Base-by-base conservation (phyloP, 2,113 vertebrate species). In the Nanorana parkeri region DNA sequence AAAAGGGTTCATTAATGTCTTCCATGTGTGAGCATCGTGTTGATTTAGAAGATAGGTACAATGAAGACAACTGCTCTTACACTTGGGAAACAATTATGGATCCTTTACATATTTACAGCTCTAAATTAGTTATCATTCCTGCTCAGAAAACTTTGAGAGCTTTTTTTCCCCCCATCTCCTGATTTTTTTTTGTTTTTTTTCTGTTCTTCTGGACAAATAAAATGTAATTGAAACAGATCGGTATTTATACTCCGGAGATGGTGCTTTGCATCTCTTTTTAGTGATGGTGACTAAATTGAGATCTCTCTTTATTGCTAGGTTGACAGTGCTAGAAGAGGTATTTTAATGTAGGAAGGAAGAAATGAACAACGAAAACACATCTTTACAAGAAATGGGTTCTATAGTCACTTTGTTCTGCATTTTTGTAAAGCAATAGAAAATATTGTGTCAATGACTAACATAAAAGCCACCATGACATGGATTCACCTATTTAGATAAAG, bases 151-250 rank as follows among this genome's bases (percentile, higher is more conserved):
- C 19, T 75, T 55, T 58, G 26, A 26, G 58, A 19, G 21, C 26
- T 23, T 29, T 20, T 55, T 23, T 29, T 20, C 19, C 58, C 32
- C n/a, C 52, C 19, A 60, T 60, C 5, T 41, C 32, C 72, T 61
- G 19, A 61, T 75, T 15, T 61, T 29, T 60, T 36, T 21, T 36
- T n/a, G 20, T 21, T 58, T 75, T 41, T 60, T 32, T 60, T 74
- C 19, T 60, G 54, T 74, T 60, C 71, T 74, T 17, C 1, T 58
- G 54, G 20, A 17, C 28, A 60, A 41, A 58, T 75, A 61, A 61
- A 61, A 60, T 60, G 26, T 74, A 75, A 75, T 75, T 61, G 55
- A 75, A 75, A 75, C 55, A 75, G 28, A 75, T 75, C 20, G 2
- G 55, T 61, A 74, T 74, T 74, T 60, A 74, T 74, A 74, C 71